Conservation (phyloP, 1,140 invertebrate genomes). For the Wiebesia pumilae region DNA sequence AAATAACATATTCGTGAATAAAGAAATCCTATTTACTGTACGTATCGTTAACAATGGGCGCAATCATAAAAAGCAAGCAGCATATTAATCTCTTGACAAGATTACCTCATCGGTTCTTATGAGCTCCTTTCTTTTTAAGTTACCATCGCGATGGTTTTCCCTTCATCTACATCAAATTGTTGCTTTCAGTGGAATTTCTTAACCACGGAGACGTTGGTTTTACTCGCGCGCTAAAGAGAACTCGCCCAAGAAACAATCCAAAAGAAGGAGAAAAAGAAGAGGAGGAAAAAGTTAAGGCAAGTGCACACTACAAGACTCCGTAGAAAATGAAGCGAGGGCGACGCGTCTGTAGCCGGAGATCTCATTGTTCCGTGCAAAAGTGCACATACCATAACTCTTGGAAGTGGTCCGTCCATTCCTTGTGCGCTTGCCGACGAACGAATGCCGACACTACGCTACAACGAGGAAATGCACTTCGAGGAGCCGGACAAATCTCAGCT, state of each 20-base stretch:
- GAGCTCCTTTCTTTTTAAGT: background rate
- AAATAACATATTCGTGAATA: too few relatives aligned
- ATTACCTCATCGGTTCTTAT: conserved; percentile 6
- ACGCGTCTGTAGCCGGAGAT: background rate
- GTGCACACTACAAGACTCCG: background rate
- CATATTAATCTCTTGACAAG: background rate
- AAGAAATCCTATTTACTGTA: background rate
- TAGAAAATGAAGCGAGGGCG: background rate
- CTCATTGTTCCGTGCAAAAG: conserved; percentile 1
- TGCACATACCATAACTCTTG: background rate
- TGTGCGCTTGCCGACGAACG: background rate
- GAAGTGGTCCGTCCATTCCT: background rate
- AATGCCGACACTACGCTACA: background rate
- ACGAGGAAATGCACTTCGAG: conserved; percentile 22
- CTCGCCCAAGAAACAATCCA: background rate
- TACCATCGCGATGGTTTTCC: background rate
- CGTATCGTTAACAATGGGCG: background rate
- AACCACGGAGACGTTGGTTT: background rate
- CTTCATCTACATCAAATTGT: background rate
- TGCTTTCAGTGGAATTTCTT: background rate
- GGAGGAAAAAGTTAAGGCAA: background rate
- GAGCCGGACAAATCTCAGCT: conserved; percentile 47
- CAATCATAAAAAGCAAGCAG: background rate
- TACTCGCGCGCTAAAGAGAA: background rate
- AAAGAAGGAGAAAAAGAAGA: background rate